These are phyloP conservation scores for Steatornis caripensis DNA, from an alignment of 2,113 vertebrate species.

Conservation along the genomic window DNA sequence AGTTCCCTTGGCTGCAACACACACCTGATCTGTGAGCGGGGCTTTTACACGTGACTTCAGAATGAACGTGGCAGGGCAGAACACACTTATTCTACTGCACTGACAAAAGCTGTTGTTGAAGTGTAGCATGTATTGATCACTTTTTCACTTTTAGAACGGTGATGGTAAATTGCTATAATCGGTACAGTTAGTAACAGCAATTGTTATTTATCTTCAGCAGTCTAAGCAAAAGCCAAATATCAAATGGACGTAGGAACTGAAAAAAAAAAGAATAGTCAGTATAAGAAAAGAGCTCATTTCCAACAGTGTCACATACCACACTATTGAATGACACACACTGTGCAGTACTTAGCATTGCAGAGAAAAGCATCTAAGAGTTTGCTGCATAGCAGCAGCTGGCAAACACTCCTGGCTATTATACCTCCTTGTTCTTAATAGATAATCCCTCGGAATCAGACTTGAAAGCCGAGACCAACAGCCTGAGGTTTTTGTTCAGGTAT, in stretches of 20 bases:
- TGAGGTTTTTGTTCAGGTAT: background rate
- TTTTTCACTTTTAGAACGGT: background rate
- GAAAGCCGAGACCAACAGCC: background rate
- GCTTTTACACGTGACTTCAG: background rate
- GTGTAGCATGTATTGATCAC: background rate
- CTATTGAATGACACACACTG: background rate
- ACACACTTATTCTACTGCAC: background rate
- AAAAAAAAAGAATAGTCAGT: background rate
- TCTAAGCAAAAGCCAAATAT: background rate
- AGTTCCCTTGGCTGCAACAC: background rate
- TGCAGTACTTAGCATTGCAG: background rate
- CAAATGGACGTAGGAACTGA: background rate
- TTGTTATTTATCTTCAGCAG: background rate
- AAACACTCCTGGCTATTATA: background rate
- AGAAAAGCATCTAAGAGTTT: background rate
- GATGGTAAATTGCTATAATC: background rate
- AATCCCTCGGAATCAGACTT: background rate
- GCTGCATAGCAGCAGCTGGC: background rate
- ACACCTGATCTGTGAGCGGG: background rate
- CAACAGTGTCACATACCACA: fast-evolving
- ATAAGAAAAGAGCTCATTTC: background rate
- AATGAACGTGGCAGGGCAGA: background rate
- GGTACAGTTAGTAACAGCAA: background rate
- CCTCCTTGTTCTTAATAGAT: background rate
- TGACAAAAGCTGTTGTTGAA: background rate